phyloP scores from a whole-genome alignment of 2,797 vertebrate species.

The Merluccius polli region DNA sequence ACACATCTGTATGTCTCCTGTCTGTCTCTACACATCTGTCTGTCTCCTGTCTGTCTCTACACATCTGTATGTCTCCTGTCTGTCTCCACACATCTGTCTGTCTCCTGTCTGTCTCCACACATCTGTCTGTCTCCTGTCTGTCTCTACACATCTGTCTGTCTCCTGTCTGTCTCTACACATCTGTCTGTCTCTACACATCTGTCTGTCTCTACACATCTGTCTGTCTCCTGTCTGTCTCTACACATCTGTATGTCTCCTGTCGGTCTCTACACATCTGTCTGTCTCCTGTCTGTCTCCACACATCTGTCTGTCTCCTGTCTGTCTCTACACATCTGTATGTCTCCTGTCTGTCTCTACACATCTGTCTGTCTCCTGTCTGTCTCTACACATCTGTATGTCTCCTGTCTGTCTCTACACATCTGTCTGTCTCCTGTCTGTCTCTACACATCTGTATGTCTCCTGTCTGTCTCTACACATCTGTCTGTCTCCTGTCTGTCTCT shows the following conservation, averaged over 20 bases:
- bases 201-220: background rate
- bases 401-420: conserved; percentile 17
- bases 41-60: conserved; percentile 4
- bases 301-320: background rate
- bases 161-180: background rate
- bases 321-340: background rate
- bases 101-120: too few relatives aligned
- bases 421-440: background rate
- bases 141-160: background rate
- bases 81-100: too few relatives aligned
- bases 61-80: conserved; percentile 14
- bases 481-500: background rate
- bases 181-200: too few relatives aligned
- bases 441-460: too few relatives aligned
- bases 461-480: too few relatives aligned
- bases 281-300: background rate
- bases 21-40: too few relatives aligned
- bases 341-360: background rate
- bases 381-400: too few relatives aligned
- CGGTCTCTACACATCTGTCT: background rate
- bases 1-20: too few relatives aligned
- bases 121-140: background rate
- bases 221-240: background rate
- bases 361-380: too few relatives aligned
- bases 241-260: too few relatives aligned